phyloP scores from a whole-genome alignment of 2,113 vertebrate genomes.

The Leptocoma aspasia region DNA sequence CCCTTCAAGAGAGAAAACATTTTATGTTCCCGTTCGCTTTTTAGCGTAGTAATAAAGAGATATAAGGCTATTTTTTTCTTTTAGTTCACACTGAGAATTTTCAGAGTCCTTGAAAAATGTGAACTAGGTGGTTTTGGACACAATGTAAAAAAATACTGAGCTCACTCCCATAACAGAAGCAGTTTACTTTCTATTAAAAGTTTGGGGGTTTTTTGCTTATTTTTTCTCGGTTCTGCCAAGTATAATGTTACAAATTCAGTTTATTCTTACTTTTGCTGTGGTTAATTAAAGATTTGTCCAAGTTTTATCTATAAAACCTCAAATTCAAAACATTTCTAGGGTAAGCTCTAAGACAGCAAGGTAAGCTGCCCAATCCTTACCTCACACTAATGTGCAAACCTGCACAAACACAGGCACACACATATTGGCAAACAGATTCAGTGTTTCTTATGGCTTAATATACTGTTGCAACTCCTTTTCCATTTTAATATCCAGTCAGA shows the following conservation, averaged over 20 bases:
- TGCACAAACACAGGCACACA: too few species aligned
- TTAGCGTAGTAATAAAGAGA: background rate
- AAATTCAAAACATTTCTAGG: background rate
- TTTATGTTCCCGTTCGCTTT: background rate
- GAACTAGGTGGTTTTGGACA: background rate
- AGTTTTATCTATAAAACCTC: background rate
- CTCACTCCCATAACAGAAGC: background rate
- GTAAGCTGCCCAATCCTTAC: background rate
- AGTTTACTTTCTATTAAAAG: background rate
- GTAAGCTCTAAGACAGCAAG: background rate
- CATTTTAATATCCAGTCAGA: background rate
- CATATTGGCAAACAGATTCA: rapidly evolving
- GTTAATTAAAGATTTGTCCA: background rate
- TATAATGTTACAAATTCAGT: background rate
- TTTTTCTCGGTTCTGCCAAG: background rate
- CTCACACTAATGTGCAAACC: background rate
- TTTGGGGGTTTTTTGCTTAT: too few species aligned
- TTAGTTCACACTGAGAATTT: background rate
- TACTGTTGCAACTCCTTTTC: background rate
- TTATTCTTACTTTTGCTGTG: background rate
- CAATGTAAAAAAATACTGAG: background rate
- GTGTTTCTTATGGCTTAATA: background rate
- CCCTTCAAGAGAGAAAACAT: background rate
- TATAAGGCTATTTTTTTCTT: background rate
- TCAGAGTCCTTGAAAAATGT: background rate